phyloP scores from a whole-genome alignment of 2,113 vertebrate species.

The Podarcis muralis region DNA sequence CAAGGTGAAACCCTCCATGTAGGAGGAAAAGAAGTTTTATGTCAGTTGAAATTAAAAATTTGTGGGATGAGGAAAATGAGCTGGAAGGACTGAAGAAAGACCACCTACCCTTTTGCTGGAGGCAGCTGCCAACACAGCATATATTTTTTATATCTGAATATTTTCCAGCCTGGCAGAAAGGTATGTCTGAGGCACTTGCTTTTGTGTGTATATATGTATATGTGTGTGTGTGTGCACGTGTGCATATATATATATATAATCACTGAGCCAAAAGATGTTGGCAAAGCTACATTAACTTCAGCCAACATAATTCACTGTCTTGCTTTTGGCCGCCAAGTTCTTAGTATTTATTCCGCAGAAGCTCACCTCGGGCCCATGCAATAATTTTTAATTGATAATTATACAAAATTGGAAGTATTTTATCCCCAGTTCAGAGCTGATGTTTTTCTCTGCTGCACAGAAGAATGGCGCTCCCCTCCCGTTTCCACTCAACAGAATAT shows the following conservation, averaged over 20 bases:
- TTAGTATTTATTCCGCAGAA: not conserved
- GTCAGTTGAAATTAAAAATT: not conserved
- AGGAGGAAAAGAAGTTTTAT: not conserved
- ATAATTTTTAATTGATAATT: constrained; percentile 10
- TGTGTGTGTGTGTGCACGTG: not conserved
- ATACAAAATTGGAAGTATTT: not conserved
- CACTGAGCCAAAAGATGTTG: not conserved
- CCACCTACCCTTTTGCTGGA: not conserved
- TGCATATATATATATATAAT: not conserved
- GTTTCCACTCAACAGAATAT: not conserved
- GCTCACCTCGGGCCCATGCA: not conserved
- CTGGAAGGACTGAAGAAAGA: not conserved
- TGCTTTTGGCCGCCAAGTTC: not conserved
- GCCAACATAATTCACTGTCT: accelerated
- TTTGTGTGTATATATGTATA: not conserved
- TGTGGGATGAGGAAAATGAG: not conserved
- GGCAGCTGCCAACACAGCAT: not conserved
- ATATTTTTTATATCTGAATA: not conserved
- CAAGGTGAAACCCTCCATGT: not conserved
- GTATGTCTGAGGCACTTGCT: not conserved
- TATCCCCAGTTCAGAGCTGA: not conserved
- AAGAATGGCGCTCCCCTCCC: not conserved
- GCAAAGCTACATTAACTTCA: constrained; percentile 20
- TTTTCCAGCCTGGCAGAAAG: constrained; percentile 1
- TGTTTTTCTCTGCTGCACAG: not conserved